phyloP scores from a whole-genome alignment of 2,797 vertebrate genomes.

The Lepilemur septentrionalis region DNA sequence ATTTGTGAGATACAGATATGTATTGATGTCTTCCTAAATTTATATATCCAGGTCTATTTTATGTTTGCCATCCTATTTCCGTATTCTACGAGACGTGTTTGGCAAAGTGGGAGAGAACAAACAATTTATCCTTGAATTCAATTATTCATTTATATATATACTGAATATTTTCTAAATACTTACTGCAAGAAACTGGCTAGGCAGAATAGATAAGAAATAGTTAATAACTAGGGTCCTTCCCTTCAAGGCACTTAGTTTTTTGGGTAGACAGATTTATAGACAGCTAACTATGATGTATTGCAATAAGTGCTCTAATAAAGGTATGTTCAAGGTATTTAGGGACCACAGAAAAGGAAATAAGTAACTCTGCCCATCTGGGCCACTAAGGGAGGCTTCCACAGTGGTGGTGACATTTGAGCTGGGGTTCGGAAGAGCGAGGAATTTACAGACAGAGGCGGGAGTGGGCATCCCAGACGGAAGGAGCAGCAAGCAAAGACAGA shows the following conservation, averaged over 20 bases:
- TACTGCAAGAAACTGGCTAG: not conserved
- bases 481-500: not conserved
- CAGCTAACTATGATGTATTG: fast-evolving
- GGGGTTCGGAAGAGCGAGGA: not conserved
- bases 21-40: not conserved
- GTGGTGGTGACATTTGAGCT: not conserved
- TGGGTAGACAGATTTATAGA: not conserved
- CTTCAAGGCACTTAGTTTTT: not conserved
- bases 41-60: fast-evolving
- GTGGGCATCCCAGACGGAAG: not conserved
- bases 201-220: not conserved
- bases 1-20: fast-evolving
- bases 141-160: not conserved
- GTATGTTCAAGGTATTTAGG: not conserved
- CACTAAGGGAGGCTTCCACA: not conserved
- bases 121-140: not conserved
- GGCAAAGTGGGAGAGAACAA: not conserved
- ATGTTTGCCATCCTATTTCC: not conserved
- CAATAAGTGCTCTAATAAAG: not conserved
- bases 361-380: not conserved
- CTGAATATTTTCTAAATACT: not conserved
- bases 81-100: not conserved
- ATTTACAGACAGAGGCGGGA: not conserved
- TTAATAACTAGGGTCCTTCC: not conserved
- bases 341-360: not conserved